Conservation (phyloP, 1,140 invertebrate genomes). For the Prorops nasuta region DNA sequence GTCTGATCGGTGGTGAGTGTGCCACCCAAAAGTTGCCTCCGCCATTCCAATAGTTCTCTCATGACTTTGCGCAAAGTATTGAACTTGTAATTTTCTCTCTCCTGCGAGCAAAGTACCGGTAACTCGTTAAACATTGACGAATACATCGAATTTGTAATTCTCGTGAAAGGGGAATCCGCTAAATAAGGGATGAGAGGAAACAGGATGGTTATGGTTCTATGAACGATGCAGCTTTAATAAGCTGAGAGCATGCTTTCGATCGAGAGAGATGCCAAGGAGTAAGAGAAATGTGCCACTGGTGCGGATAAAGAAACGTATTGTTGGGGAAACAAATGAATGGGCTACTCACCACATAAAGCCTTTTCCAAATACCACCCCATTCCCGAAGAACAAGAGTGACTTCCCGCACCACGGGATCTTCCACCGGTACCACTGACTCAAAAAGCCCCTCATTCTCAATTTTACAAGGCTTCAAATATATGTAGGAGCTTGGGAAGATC, state of each 20-base stretch:
- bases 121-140: background rate
- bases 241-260: too few relatives aligned
- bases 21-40: conserved; percentile 78
- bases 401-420: conserved; percentile 86
- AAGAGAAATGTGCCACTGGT: background rate
- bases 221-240: too few relatives aligned
- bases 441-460: conserved; percentile 72
- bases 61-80: conserved; percentile 81
- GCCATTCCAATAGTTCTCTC: conserved; percentile 81
- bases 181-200: too few relatives aligned
- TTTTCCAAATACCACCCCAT: conserved; percentile 91
- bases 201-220: too few relatives aligned
- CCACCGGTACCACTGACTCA: conserved; percentile 70
- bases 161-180: too few relatives aligned
- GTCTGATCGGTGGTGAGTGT: conserved; percentile 89
- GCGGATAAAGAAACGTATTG: too few relatives aligned
- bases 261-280: background rate
- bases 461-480: conserved; percentile 75
- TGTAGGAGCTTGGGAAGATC: conserved; percentile 79
- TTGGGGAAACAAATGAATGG: background rate
- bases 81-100: conserved; percentile 79
- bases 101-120: conserved; percentile 57
- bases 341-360: conserved; percentile 77
- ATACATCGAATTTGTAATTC: too few relatives aligned
- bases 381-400: conserved; percentile 88